These are phyloP conservation scores for Elegia similella DNA, from an alignment of 2,888 invertebrate genomes.

Conservation along the genomic window DNA sequence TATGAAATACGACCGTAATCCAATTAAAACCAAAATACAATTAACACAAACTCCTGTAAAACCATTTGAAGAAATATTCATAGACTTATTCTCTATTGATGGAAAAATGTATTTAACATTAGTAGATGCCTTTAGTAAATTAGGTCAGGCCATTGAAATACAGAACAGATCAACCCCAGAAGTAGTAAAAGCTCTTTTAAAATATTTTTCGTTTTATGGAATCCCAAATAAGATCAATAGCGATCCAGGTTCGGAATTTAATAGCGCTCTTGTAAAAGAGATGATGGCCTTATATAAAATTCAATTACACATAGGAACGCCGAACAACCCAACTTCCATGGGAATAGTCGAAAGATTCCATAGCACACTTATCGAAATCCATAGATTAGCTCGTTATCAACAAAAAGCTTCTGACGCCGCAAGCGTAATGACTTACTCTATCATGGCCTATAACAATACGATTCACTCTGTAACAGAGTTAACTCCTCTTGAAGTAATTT, in stretches of 20 bases:
- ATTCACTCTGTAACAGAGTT: conserved; percentile 19
- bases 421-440: conserved; percentile 32
- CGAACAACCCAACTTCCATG: conserved; percentile 32
- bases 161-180: conserved; percentile 29
- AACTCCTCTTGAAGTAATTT: neutral
- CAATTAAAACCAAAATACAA: conserved; percentile 31
- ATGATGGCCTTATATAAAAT: conserved; percentile 28
- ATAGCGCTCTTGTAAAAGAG: conserved; percentile 31
- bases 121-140: conserved; percentile 35
- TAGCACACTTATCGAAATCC: conserved; percentile 31
- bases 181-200: conserved; percentile 31
- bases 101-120: conserved; percentile 25
- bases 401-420: conserved; percentile 27
- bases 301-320: conserved; percentile 30
- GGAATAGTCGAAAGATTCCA: conserved; percentile 33
- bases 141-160: conserved; percentile 33
- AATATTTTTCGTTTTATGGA: conserved; percentile 31
- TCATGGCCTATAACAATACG: conserved; percentile 33
- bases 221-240: conserved; percentile 31
- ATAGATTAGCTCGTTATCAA: conserved; percentile 34
- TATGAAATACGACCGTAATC: conserved; percentile 24
- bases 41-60: conserved; percentile 31
- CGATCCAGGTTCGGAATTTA: conserved; percentile 37
- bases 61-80: conserved; percentile 34
- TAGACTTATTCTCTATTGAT: conserved; percentile 27